Conservation (phyloP, 1,140 invertebrate species). For the Heliconius nattereri region DNA sequence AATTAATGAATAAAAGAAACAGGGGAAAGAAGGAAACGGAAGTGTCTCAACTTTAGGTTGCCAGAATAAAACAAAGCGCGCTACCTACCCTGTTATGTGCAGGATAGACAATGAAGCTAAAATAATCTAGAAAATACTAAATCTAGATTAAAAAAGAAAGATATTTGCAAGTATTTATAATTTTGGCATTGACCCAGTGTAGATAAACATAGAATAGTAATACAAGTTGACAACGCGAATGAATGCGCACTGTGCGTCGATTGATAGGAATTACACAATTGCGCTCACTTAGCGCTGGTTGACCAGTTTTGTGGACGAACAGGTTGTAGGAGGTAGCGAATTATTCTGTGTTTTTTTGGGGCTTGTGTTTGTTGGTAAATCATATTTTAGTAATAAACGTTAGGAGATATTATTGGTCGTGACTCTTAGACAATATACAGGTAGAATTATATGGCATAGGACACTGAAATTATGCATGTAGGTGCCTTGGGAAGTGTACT, state of each 20-base stretch:
- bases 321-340: constrained; percentile 30
- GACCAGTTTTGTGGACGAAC: constrained; percentile 32
- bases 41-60: background rate
- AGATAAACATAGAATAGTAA: constrained; percentile 27
- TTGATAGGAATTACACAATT: constrained; percentile 62
- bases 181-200: constrained; percentile 31
- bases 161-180: constrained; percentile 1
- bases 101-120: background rate
- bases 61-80: too few relatives aligned
- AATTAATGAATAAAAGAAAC: too few relatives aligned
- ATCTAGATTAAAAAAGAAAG: background rate
- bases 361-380: too few relatives aligned
- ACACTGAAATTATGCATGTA: too few relatives aligned
- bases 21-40: background rate
- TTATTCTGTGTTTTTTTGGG: background rate
- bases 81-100: background rate
- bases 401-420: too few relatives aligned
- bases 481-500: too few relatives aligned
- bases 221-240: constrained; percentile 35
- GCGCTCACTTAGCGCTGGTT: constrained; percentile 50
- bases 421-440: too few relatives aligned
- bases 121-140: background rate
- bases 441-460: too few relatives aligned
- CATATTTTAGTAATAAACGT: too few relatives aligned
- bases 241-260: constrained; percentile 31